Evolutionary conservation across 2,888 invertebrate genomes (phyloP), one percentile per base, ranked within the genome.

Genomic region (Callosobruchus maculatus): DNA sequence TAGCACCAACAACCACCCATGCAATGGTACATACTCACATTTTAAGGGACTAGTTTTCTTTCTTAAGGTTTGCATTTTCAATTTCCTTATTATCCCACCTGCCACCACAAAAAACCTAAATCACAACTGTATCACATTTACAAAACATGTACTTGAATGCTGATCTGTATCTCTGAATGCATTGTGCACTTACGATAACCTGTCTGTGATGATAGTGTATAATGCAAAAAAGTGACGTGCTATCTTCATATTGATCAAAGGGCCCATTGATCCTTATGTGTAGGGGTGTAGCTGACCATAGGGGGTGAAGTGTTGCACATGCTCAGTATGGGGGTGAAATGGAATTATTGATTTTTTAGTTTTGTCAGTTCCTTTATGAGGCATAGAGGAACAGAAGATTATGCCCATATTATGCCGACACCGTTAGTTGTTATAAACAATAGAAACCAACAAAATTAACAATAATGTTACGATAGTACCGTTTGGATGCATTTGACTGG

Each of bases 21-120:
- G 68, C 68, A 68, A 68, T 67, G 21, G 21, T 67, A 20, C 21
- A 21, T 88, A 95, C 95, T 96, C 91, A 96, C 96, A 95, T 92
- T 96, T 96, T 89, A 95, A 93, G 87, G 96, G 96, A 90, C 96
- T 96, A 87, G 95, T 95, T 91, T 95, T 95, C 91, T 96, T 95
- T 88, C 96, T 91, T 88, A 96, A 91, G 85, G 96, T 96, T 93
- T 96, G 96, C 96, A 96, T 96, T 78, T 80, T 84, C 75, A 72
- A 70, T 70, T 70, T 49, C 49, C 49, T 49, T 49, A 73, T 75
- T 76, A 77, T 77, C 77, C 77, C 77, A 77, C 72, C 78, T 77
- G 75, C 72, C 72, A 30, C 69, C 72, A 74, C 70, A 75, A 71
- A 73, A 67, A 71, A 75, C 26, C 71, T 77, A 78, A 81, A 83